Conservation (phyloP, 2,888 invertebrate genomes). For the Halictus ligatus region DNA sequence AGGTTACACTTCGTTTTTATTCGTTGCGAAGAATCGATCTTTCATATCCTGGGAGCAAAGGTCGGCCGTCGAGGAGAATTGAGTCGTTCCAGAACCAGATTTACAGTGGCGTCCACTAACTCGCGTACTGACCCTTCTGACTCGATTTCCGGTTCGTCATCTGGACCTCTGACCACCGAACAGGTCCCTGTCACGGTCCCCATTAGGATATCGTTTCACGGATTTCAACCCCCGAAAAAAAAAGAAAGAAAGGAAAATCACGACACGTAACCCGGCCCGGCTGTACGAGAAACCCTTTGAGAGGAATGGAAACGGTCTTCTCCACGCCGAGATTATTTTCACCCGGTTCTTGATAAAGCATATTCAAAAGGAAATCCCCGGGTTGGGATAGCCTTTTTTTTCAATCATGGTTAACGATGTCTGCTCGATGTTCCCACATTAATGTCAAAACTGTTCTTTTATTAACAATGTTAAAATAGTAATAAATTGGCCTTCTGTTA, state of each 20-base stretch:
- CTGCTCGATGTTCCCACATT: not conserved
- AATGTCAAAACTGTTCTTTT: not conserved
- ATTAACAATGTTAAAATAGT: not conserved
- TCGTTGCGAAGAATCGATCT: slow-evolving; percentile 65
- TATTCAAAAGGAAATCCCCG: slow-evolving; percentile 4
- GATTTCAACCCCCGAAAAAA: slow-evolving; percentile 54
- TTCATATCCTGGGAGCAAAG: slow-evolving; percentile 62
- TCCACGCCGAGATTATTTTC: slow-evolving; percentile 43
- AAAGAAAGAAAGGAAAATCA: slow-evolving; percentile 52
- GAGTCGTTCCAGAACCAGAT: slow-evolving; percentile 70
- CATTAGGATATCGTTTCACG: slow-evolving; percentile 77
- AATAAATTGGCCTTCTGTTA: too few species aligned
- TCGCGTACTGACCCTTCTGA: slow-evolving; percentile 72
- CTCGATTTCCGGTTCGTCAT: slow-evolving; percentile 76
- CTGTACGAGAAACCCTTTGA: slow-evolving; percentile 42
- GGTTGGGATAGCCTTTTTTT: not conserved
- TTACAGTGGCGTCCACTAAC: slow-evolving; percentile 76
- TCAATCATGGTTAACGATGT: not conserved
- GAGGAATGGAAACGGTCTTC: slow-evolving; percentile 24
- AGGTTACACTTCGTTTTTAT: slow-evolving; percentile 65
- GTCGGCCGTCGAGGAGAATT: slow-evolving; percentile 69
- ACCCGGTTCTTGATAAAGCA: slow-evolving; percentile 48
- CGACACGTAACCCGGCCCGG: slow-evolving; percentile 30
- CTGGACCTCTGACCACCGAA: slow-evolving; percentile 81
- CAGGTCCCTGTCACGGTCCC: slow-evolving; percentile 78